A percentile compares a stretch with the other conserved stretches of the same genome.
Conservation (phyloP, 2,113 vertebrate species). For the Anser brachyrhynchus region DNA sequence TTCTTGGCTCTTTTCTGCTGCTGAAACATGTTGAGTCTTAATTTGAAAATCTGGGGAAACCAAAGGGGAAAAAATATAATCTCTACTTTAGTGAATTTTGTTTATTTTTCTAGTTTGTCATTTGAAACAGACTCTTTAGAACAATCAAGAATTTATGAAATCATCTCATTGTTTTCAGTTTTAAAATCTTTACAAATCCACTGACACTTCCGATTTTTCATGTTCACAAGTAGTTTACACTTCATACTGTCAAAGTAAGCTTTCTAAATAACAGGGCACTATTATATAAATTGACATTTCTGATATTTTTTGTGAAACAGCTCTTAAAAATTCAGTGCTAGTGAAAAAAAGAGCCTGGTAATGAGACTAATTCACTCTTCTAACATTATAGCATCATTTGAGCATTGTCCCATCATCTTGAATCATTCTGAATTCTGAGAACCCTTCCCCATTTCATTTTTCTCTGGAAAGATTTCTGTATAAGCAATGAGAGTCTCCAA, state of each 20-base stretch:
- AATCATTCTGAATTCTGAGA: not conserved
- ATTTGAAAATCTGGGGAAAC: not conserved
- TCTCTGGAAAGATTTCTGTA: slow-evolving; percentile 9
- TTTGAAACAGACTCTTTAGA: not conserved
- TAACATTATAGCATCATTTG: slow-evolving; percentile 11
- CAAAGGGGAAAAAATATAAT: not conserved
- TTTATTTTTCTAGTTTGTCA: not conserved
- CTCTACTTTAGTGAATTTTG: not conserved
- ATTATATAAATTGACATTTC: not conserved
- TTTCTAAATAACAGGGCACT: not conserved
- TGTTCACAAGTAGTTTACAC: not conserved
- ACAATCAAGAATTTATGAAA: not conserved
- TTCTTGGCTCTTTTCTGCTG: not conserved
- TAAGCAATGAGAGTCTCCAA: slow-evolving; percentile 12
- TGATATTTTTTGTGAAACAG: not conserved
- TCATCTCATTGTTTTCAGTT: not conserved
- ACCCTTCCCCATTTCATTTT: slow-evolving; percentile 19
- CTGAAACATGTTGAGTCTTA: not conserved
- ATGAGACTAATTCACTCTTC: slow-evolving; percentile 30
- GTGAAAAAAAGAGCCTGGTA: not conserved
- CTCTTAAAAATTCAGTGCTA: not conserved
- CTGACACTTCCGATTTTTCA: not conserved
- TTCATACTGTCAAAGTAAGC: not conserved
- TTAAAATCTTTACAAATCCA: not conserved
- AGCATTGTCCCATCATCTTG: slow-evolving; percentile 14